These are phyloP conservation scores for Drosophila neutralis DNA, from an alignment of 2,888 invertebrate species.

Conservation along the genomic window DNA sequence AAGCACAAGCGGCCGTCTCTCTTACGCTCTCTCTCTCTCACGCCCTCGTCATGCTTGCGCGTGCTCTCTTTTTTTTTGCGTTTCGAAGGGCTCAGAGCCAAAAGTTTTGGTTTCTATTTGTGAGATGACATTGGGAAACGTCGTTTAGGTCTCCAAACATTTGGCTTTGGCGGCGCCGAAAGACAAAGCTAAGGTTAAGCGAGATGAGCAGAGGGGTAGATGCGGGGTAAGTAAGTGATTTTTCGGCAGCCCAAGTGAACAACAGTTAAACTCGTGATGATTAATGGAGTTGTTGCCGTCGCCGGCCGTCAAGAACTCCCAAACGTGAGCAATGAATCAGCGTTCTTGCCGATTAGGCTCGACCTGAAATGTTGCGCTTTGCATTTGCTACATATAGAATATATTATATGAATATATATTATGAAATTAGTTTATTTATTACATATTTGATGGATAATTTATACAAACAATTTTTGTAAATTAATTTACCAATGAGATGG, in stretches of 20 bases:
- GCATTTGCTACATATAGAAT: not conserved
- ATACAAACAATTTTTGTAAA: not conserved
- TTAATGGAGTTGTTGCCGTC: constrained; percentile 44
- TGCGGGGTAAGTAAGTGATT: constrained; percentile 21
- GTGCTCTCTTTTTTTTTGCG: constrained; percentile 23
- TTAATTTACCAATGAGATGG: not conserved
- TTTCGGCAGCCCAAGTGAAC: constrained; percentile 25
- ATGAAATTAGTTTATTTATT: not conserved
- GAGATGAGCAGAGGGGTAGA: not conserved
- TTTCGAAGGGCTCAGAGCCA: constrained; percentile 59
- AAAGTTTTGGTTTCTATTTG: constrained; percentile 30
- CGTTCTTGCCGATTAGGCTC: constrained; percentile 38
- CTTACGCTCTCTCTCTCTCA: constrained; percentile 16
- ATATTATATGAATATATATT: not conserved
- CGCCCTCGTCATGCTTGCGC: constrained; percentile 2
- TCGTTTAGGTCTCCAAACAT: constrained; percentile 43
- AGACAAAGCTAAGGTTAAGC: constrained; percentile 47
- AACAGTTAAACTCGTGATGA: constrained; percentile 40
- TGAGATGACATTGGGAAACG: constrained; percentile 48
- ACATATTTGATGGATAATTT: not conserved
- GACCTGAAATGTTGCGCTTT: constrained; percentile 24
- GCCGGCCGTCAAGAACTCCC: constrained; percentile 30
- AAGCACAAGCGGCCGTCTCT: constrained; percentile 41
- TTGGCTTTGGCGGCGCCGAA: constrained; percentile 47
- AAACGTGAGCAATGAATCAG: constrained; percentile 51